Percentiles rank a stretch among this genome's conserved stretches.
Evolutionary conservation across 2,888 invertebrate species (phyloP).

Genomic region (Epinotia bilunana): DNA sequence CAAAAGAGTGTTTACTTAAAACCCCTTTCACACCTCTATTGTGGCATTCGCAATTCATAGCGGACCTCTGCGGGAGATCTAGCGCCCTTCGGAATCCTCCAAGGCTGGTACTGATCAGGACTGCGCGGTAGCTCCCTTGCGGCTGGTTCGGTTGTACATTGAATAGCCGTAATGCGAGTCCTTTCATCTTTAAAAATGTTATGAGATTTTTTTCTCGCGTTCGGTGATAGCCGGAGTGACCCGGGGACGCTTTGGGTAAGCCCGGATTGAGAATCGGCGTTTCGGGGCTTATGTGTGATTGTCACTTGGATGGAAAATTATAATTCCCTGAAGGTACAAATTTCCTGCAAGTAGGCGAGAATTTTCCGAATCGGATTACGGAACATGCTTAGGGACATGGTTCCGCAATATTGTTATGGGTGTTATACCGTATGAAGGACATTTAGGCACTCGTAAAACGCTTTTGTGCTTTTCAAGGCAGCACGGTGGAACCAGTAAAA

Average conservation of each 20-base stretch:
- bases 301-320: constrained; percentile 41
- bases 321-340: constrained; percentile 25
- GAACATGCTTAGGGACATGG: constrained; percentile 5
- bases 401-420: constrained; percentile 28
- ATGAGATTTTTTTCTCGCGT: constrained; percentile 42
- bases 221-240: constrained; percentile 38
- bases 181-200: constrained; percentile 44
- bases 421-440: constrained; percentile 7
- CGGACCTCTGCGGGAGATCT: constrained; percentile 53
- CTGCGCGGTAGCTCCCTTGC: constrained; percentile 22
- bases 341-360: constrained; percentile 9
- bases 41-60: constrained; percentile 62
- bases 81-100: constrained; percentile 27
- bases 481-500: constrained; percentile 28
- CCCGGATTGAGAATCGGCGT: constrained; percentile 22
- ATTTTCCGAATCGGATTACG: constrained; percentile 18
- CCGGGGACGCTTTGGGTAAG: constrained; percentile 36
- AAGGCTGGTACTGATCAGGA: constrained; percentile 9
- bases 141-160: constrained; percentile 37
- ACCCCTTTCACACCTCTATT: constrained; percentile 82
- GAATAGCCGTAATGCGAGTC: constrained; percentile 45
- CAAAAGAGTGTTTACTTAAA: constrained; percentile 82
- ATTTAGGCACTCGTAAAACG: constrained; percentile 35
- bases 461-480: constrained; percentile 25
- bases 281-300: constrained; percentile 29